Conservation (phyloP, 2,113 vertebrate species). For the Sakesphorus luctuosus region DNA sequence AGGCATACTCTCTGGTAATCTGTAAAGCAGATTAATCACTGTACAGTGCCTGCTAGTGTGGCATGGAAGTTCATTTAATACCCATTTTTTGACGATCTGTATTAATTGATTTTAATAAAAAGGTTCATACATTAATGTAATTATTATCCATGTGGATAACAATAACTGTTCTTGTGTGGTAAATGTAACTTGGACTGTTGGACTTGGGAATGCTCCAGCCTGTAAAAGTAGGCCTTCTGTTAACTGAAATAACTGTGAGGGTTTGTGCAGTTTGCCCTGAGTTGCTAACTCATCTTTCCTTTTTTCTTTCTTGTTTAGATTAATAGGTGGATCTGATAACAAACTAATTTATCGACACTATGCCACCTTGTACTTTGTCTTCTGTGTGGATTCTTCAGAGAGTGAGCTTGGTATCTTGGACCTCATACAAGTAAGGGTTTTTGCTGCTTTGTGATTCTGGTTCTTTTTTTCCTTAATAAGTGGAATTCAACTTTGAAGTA, state of each 20-base stretch:
- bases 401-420: constrained; percentile 99
- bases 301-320: constrained; percentile 76
- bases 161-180: not conserved
- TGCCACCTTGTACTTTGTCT: constrained; percentile 98
- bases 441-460: not conserved
- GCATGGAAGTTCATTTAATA: not conserved
- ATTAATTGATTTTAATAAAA: not conserved
- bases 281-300: not conserved
- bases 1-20: not conserved
- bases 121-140: not conserved
- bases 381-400: constrained; percentile 98
- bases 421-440: constrained; percentile 92
- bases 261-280: not conserved
- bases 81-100: not conserved
- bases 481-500: not conserved
- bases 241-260: not conserved
- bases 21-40: not conserved
- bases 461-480: not conserved
- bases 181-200: not conserved
- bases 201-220: not conserved
- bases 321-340: constrained; percentile 98
- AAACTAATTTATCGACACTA: constrained; percentile 99
- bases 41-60: not conserved
- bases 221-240: not conserved
- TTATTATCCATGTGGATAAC: not conserved